Conservation (phyloP, 1,140 invertebrate species). For the Galleria mellonella region DNA sequence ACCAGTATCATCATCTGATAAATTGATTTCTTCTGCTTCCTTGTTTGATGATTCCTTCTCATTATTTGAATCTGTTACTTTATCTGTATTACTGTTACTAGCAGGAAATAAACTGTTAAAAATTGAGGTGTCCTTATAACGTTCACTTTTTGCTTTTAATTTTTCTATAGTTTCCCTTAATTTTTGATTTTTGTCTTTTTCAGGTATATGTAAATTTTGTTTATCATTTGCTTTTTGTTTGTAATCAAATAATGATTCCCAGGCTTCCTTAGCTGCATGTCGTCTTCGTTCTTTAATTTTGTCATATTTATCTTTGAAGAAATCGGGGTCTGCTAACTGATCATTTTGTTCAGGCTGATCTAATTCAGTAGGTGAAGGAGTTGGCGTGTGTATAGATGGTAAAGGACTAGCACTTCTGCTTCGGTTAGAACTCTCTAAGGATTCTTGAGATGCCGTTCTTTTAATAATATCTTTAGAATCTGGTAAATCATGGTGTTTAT, state of each 20-base stretch:
- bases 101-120: conserved; percentile 48
- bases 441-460: conserved; percentile 39
- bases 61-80: conserved; percentile 17
- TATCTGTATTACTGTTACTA: conserved; percentile 29
- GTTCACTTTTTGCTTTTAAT: conserved; percentile 78
- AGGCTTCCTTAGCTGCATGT: conserved; percentile 67
- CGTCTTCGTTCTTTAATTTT: conserved; percentile 79
- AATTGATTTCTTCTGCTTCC: conserved; percentile 33
- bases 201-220: conserved; percentile 43
- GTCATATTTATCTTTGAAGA: conserved; percentile 76
- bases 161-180: conserved; percentile 78
- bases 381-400: conserved; percentile 56
- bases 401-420: conserved; percentile 63
- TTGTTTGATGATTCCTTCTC: conserved; percentile 34
- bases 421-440: conserved; percentile 58
- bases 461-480: conserved; percentile 31
- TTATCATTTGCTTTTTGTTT: conserved; percentile 54
- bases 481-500: conserved; percentile 48
- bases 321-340: conserved; percentile 44
- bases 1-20: conserved; percentile 40
- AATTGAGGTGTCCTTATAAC: conserved; percentile 64
- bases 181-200: conserved; percentile 76
- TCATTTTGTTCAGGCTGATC: conserved; percentile 28
- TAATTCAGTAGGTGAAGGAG: conserved; percentile 41
- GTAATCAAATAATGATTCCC: conserved; percentile 53